These are phyloP conservation scores for Poecilia picta DNA, from an alignment of 2,797 vertebrate species.

Conservation along the genomic window DNA sequence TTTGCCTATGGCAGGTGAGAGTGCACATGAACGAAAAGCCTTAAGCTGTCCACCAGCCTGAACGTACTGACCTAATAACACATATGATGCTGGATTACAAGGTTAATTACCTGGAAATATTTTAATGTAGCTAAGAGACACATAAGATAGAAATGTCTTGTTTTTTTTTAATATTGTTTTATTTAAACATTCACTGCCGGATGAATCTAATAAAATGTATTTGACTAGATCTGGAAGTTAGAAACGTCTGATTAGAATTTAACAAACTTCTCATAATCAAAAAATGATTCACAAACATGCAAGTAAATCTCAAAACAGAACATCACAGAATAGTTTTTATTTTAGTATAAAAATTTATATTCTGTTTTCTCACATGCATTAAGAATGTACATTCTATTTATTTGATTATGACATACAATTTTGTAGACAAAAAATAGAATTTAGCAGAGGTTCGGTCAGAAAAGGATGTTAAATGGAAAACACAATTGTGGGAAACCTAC, in stretches of 20 bases:
- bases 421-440: not conserved
- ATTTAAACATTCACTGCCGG: not conserved
- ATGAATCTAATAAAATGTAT: not conserved
- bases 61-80: conserved; percentile 57
- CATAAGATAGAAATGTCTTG: not conserved
- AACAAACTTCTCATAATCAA: conserved; percentile 22
- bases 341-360: not conserved
- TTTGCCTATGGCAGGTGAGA: conserved; percentile 89
- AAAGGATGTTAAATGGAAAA: not conserved
- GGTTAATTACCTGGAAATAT: conserved; percentile 33
- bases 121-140: conserved; percentile 3
- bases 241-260: not conserved
- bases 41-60: conserved; percentile 29
- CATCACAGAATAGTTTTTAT: not conserved
- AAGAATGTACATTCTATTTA: not conserved
- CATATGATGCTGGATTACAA: conserved; percentile 41
- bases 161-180: too few species aligned
- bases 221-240: not conserved
- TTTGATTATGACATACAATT: not conserved
- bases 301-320: conserved; percentile 10
- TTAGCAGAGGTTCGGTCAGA: not conserved
- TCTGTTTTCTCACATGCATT: not conserved
- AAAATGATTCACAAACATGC: conserved; percentile 22
- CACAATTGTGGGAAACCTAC: not conserved
- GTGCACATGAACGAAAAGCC: not conserved